Evolutionary conservation across 1,140 invertebrate genomes (phyloP).

Genomic region (Atta texana): DNA sequence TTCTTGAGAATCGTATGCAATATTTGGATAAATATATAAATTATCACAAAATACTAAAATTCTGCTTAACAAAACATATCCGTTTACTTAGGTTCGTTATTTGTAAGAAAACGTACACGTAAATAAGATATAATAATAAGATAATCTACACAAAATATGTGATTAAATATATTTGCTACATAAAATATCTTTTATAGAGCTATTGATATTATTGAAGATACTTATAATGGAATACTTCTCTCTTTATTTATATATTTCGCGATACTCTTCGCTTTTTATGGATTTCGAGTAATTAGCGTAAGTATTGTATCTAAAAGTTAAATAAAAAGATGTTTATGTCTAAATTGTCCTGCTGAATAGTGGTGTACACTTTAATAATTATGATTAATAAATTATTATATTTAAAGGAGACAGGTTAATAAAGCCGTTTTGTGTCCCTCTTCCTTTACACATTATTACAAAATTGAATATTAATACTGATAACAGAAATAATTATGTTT

Average conservation of each 20-base stretch:
- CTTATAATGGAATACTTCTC: constrained; percentile 37
- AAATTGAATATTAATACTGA: not conserved
- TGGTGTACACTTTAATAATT: not conserved
- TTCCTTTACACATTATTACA: not conserved
- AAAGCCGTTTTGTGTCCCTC: too few relatives aligned
- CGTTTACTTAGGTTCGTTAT: constrained; percentile 36
- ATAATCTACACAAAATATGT: not conserved
- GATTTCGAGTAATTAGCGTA: constrained; percentile 26
- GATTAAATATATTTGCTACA: not conserved
- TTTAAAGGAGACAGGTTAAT: not conserved
- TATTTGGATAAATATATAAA: not conserved
- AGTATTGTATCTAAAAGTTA: not conserved
- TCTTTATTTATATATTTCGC: constrained; percentile 47
- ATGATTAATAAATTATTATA: not conserved
- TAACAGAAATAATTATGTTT: not conserved
- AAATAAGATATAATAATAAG: not conserved
- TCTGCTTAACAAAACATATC: not conserved
- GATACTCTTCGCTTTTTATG: not conserved
- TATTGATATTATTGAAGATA: constrained; percentile 41
- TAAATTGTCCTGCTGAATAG: not conserved
- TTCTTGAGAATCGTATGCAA: constrained; percentile 5
- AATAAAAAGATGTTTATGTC: not conserved
- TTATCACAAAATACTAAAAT: not conserved
- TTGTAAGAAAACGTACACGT: not conserved
- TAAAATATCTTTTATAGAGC: constrained; percentile 22